phyloP scores from a whole-genome alignment of 2,888 invertebrate species.

The Drosophila sordidula region DNA sequence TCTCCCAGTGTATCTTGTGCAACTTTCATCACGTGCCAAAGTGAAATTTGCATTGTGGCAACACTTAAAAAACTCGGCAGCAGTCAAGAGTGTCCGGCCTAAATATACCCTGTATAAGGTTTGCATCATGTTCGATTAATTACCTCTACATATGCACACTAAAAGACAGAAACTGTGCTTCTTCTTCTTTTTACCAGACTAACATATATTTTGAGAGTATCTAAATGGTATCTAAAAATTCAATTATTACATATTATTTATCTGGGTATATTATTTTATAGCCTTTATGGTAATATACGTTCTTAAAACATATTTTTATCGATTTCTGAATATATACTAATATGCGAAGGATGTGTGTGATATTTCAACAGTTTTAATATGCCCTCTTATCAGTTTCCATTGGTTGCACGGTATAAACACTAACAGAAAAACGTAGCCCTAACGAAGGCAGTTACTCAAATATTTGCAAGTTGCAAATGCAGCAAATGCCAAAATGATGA shows the following conservation, averaged over 20 bases:
- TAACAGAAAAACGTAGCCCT: slow-evolving; percentile 30
- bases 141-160: neutral
- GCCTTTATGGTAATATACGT: no score
- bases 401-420: slow-evolving; percentile 3
- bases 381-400: neutral
- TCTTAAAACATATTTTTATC: no score
- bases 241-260: no score
- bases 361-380: neutral
- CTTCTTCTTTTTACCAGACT: no score
- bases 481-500: slow-evolving; percentile 70
- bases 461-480: slow-evolving; percentile 72
- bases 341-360: no score
- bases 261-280: no score
- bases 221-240: no score
- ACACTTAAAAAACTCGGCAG: slow-evolving; percentile 8
- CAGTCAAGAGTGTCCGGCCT: neutral
- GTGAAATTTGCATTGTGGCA: slow-evolving; percentile 60
- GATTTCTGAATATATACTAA: no score
- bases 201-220: no score
- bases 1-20: slow-evolving; percentile 7
- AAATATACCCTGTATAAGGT: neutral
- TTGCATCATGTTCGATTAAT: neutral
- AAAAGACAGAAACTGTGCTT: no score
- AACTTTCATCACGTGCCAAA: slow-evolving; percentile 68
- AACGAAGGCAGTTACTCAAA: slow-evolving; percentile 74